A percentile compares a stretch with the other conserved stretches of the same genome.
These are phyloP conservation scores for Nyctalus aviator DNA, from an alignment of 2,797 vertebrate species.

Conservation along the genomic window DNA sequence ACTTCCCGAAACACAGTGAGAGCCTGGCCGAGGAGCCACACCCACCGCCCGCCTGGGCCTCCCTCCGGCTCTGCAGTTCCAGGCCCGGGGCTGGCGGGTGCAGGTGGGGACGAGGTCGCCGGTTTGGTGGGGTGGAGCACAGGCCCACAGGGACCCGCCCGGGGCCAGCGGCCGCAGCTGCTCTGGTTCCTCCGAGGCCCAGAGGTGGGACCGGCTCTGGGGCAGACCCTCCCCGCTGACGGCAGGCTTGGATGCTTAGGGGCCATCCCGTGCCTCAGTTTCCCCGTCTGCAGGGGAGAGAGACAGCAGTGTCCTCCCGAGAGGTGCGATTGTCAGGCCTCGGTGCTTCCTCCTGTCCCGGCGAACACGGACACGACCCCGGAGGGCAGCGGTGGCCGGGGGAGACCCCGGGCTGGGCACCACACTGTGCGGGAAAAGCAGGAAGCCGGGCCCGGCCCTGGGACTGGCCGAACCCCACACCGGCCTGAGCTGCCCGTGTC, in stretches of 20 bases:
- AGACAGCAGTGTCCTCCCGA: too few relatives aligned
- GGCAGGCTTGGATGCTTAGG: too few relatives aligned
- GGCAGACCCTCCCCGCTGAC: too few relatives aligned
- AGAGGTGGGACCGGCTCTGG: too few relatives aligned
- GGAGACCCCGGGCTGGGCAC: neutral
- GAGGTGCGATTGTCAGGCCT: neutral
- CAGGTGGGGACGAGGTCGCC: neutral
- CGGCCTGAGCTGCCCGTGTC: neutral
- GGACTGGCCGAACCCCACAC: neutral
- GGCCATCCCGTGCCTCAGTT: too few relatives aligned
- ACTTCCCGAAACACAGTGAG: conserved; percentile 12
- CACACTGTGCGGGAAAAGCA: neutral
- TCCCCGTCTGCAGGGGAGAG: too few relatives aligned
- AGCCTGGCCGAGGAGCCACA: neutral
- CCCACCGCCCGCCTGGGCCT: too few relatives aligned
- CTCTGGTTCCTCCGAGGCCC: too few relatives aligned
- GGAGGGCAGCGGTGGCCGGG: neutral
- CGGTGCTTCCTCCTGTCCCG: neutral
- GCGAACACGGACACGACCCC: neutral
- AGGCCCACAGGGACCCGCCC: neutral
- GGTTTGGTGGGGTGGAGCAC: neutral
- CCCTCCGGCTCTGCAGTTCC: neutral
- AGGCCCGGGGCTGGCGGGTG: neutral
- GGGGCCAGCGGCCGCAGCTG: too few relatives aligned
- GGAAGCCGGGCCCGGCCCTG: neutral